A percentile compares a stretch with the other conserved stretches of the same genome.
These are phyloP conservation scores for Tenrec ecaudatus DNA, from an alignment of 2,113 vertebrate species.

Conservation along the genomic window DNA sequence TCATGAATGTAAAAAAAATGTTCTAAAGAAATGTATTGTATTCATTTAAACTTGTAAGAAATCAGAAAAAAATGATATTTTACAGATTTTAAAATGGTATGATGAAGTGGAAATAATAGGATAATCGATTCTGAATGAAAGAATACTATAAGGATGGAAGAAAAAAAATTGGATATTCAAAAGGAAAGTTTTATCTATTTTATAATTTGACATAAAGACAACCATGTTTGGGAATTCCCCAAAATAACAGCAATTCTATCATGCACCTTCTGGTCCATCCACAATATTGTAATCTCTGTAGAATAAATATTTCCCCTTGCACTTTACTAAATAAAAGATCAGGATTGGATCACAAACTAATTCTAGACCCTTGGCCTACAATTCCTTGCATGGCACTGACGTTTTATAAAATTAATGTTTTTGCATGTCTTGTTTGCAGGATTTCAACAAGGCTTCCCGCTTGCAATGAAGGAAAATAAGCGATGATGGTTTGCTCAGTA, in stretches of 20 bases:
- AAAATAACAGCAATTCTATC: slow-evolving; percentile 1
- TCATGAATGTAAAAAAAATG: too few species aligned
- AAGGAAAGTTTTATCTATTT: slow-evolving; percentile 58
- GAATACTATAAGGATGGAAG: slow-evolving; percentile 52
- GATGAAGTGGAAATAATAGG: slow-evolving; percentile 71
- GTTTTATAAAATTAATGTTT: not conserved
- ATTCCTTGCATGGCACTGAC: not conserved
- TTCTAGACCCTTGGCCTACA: not conserved
- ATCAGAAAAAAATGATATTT: slow-evolving; percentile 75
- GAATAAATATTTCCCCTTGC: not conserved
- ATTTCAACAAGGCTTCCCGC: not conserved
- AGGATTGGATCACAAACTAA: not conserved
- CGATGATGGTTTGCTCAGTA: not conserved
- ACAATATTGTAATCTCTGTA: not conserved
- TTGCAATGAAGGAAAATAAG: not conserved
- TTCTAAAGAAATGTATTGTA: too few species aligned
- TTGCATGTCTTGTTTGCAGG: not conserved
- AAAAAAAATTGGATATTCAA: slow-evolving; percentile 53
- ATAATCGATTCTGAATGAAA: slow-evolving; percentile 59
- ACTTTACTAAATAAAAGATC: not conserved
- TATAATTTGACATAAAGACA: slow-evolving; percentile 59
- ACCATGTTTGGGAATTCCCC: too few species aligned
- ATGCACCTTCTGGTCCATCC: slow-evolving; percentile 7
- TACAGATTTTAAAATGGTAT: slow-evolving; percentile 65
- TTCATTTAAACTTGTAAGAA: slow-evolving; percentile 63